Percentiles rank a stretch among this genome's conserved stretches.
Conservation (phyloP, 2,888 invertebrate species). For the Hypselothyrea guttata region DNA sequence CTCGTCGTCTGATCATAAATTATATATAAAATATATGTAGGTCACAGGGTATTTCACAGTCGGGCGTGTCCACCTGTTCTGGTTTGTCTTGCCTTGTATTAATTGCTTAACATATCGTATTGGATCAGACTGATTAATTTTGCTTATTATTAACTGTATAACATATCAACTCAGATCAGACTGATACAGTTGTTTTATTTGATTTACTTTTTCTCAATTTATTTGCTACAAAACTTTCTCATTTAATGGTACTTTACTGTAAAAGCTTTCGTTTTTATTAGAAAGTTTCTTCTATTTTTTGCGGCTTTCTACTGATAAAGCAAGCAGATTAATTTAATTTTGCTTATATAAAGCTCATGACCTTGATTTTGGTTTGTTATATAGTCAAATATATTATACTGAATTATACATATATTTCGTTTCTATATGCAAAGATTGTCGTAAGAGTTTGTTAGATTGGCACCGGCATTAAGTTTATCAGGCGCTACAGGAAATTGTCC, state of each 20-base stretch:
- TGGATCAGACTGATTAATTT: no score
- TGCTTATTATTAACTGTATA: no score
- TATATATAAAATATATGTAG: no score
- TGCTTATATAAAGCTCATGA: constrained; percentile 25
- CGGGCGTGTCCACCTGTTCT: no score
- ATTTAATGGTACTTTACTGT: constrained; percentile 34
- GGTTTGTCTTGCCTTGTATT: no score
- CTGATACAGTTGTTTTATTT: no score
- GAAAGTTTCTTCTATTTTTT: constrained; percentile 46
- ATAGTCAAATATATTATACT: constrained; percentile 9
- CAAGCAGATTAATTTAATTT: constrained; percentile 17
- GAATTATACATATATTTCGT: not conserved
- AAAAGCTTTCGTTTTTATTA: constrained; percentile 46
- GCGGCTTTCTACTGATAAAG: constrained; percentile 30
- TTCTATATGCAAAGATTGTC: constrained; percentile 1
- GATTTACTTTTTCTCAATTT: no score
- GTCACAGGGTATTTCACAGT: no score
- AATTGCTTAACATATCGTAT: no score
- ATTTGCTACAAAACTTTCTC: constrained; percentile 32
- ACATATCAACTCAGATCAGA: no score
- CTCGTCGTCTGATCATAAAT: no score
- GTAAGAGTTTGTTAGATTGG: constrained; percentile 18
- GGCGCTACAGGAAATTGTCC: constrained; percentile 51
- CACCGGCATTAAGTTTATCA: constrained; percentile 52
- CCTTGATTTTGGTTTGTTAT: constrained; percentile 51